Percentiles rank a stretch among this genome's conserved stretches.
These are phyloP conservation scores for Hypselothyrea guttata DNA, from an alignment of 2,888 invertebrate species.

Conservation along the genomic window DNA sequence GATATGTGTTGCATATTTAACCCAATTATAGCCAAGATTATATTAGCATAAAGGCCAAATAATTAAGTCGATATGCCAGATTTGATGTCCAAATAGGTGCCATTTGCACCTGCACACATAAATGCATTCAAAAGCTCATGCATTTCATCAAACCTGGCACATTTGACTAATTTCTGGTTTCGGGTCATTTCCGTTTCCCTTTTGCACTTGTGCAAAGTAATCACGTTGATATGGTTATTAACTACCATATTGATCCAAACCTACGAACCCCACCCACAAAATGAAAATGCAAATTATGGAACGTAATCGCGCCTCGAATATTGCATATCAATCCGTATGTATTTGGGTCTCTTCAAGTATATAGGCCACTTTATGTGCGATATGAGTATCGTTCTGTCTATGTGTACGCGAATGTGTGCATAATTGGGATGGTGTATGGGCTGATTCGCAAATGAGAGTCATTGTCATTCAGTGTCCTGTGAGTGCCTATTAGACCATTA, in stretches of 20 bases:
- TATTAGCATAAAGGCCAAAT: no score
- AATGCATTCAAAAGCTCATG: constrained; percentile 1
- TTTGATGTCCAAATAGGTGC: neutral
- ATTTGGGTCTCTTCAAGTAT: constrained; percentile 8
- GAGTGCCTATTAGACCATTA: neutral
- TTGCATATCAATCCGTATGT: constrained; percentile 55
- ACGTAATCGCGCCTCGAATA: constrained; percentile 32
- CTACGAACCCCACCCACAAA: constrained; percentile 5
- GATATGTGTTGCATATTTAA: no score
- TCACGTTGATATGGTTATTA: neutral
- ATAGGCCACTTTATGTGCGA: neutral
- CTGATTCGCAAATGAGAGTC: constrained; percentile 4
- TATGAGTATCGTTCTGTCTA: neutral
- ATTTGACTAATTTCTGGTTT: neutral
- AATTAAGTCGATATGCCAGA: no score
- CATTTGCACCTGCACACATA: constrained; percentile 2
- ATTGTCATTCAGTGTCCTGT: constrained; percentile 1
- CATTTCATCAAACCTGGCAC: neutral
- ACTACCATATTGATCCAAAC: neutral
- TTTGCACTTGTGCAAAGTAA: constrained; percentile 3
- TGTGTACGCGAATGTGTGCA: neutral
- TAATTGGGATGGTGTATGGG: neutral
- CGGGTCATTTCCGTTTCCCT: neutral
- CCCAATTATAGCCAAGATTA: no score
- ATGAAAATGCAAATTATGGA: constrained; percentile 45